These are phyloP conservation scores for Druceiella hillmani DNA, from an alignment of 2,888 invertebrate genomes.

Conservation along the genomic window DNA sequence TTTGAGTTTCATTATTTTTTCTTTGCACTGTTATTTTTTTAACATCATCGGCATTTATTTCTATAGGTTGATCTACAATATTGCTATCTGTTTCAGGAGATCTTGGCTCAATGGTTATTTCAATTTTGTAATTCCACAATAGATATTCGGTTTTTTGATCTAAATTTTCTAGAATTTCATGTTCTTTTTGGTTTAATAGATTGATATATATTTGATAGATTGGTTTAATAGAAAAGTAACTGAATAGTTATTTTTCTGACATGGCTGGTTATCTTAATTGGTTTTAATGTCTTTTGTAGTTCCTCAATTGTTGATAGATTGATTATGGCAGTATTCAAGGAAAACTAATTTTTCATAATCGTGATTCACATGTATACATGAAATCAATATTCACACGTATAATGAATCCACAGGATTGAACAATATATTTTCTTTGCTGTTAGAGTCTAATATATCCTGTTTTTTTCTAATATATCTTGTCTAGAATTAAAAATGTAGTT, in stretches of 20 bases:
- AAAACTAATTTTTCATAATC: background rate
- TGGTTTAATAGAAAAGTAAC: too few relatives aligned
- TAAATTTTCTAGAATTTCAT: background rate
- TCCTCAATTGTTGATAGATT: constrained; percentile 1
- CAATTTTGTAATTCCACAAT: too few relatives aligned
- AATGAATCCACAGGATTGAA: too few relatives aligned
- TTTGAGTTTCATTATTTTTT: constrained; percentile 16
- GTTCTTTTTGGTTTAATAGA: constrained; percentile 2
- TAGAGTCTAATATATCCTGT: too few relatives aligned
- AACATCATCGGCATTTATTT: constrained; percentile 5
- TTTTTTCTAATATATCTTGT: too few relatives aligned
- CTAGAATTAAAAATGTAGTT: too few relatives aligned
- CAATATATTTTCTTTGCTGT: too few relatives aligned
- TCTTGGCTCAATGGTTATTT: too few relatives aligned
- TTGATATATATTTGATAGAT: too few relatives aligned
- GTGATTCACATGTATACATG: background rate
- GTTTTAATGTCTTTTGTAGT: constrained; percentile 2
- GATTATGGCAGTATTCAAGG: background rate
- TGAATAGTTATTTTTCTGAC: constrained; percentile 1
- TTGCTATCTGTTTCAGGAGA: constrained; percentile 3
- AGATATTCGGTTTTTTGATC: too few relatives aligned
- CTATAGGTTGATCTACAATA: constrained; percentile 2
- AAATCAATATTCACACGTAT: too few relatives aligned
- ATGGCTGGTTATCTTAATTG: constrained; percentile 1
- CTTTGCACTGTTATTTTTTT: constrained; percentile 13